Percentiles rank a stretch among this genome's conserved stretches.
Conservation (phyloP, 2,797 vertebrate species). For the Parambassis ranga region DNA sequence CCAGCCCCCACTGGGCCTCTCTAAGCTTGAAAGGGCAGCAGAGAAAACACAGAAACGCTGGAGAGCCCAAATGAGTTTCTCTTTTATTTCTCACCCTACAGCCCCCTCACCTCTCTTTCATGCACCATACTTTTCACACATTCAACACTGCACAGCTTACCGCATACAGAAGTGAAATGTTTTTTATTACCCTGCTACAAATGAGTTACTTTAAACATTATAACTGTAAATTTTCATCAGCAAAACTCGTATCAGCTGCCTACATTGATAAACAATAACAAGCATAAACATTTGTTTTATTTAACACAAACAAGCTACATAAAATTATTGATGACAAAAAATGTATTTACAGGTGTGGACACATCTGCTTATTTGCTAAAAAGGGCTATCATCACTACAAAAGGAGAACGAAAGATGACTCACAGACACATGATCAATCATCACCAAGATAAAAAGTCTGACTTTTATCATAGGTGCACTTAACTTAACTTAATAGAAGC, state of each 20-base stretch:
- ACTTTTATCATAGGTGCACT: slow-evolving; percentile 24
- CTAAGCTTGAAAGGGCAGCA: slow-evolving; percentile 58
- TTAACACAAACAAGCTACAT: slow-evolving; percentile 1
- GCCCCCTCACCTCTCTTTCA: slow-evolving; percentile 30
- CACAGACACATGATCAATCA: slow-evolving; percentile 46
- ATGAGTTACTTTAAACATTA: not conserved
- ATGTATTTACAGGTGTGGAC: slow-evolving; percentile 51
- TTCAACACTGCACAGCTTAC: not conserved
- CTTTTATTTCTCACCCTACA: slow-evolving; percentile 45
- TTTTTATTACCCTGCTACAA: not conserved
- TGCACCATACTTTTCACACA: slow-evolving; percentile 25
- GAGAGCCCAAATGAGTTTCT: slow-evolving; percentile 47
- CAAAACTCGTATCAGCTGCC: not conserved
- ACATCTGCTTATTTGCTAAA: slow-evolving; percentile 35
- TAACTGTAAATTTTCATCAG: not conserved
- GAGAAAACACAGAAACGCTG: slow-evolving; percentile 50
- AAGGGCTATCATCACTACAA: slow-evolving; percentile 12
- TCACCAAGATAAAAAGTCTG: slow-evolving; percentile 36
- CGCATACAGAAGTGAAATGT: not conserved
- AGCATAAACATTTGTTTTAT: not conserved
- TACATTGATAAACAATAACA: not conserved
- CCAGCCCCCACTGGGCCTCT: slow-evolving; percentile 62
- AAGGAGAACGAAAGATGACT: not conserved
- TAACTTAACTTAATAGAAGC: slow-evolving; percentile 10
- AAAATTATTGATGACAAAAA: too few species aligned